Conservation (phyloP, 2,113 vertebrate species). For the Neotragus moschatus region DNA sequence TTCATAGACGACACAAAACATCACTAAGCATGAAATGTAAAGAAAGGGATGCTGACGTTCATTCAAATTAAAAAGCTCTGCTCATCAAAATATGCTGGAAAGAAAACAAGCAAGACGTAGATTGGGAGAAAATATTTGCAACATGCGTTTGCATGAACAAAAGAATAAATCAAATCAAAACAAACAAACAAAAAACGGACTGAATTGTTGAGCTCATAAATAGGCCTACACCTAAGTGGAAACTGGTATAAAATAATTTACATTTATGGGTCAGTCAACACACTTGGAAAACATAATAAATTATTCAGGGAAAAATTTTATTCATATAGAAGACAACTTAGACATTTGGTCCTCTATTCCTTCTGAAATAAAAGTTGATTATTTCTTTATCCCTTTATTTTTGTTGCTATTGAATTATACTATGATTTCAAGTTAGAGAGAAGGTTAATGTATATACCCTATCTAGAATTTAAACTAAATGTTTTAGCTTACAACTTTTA, state of each 20-base stretch:
- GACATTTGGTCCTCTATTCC: not conserved
- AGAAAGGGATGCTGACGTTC: not conserved
- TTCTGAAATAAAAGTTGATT: not conserved
- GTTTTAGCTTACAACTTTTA: not conserved
- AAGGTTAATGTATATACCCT: not conserved
- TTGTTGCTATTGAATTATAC: not conserved
- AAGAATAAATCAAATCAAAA: not conserved
- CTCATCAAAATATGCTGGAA: not conserved
- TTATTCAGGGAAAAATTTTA: not conserved
- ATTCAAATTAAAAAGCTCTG: not conserved
- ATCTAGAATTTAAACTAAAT: not conserved
- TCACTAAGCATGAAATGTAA: not conserved
- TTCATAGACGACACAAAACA: not conserved
- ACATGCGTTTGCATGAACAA: not conserved
- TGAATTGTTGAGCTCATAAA: not conserved
- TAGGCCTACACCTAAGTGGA: not conserved
- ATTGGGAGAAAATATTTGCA: not conserved
- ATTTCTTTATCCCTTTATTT: not conserved
- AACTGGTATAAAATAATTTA: not conserved
- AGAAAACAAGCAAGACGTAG: not conserved
- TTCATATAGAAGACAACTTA: not conserved
- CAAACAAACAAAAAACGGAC: not conserved
- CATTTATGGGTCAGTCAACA: not conserved
- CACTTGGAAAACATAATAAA: not conserved
- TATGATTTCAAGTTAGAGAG: not conserved